These are phyloP conservation scores for Macrotis lagotis DNA, from an alignment of 2,113 vertebrate genomes.

Conservation along the genomic window DNA sequence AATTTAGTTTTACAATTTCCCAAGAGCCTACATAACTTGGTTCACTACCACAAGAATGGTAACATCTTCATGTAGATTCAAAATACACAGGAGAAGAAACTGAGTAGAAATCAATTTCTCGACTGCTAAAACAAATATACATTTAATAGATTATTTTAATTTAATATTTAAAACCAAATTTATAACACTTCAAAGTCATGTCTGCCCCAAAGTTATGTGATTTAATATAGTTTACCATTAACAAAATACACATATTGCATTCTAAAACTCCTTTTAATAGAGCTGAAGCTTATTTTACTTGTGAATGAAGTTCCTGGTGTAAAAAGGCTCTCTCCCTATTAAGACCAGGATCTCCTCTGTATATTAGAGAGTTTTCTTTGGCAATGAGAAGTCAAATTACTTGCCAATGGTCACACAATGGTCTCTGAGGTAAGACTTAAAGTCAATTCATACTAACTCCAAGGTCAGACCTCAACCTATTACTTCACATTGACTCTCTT, in stretches of 20 bases:
- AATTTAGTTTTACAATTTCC: slow-evolving; percentile 15
- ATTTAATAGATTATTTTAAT: slow-evolving; percentile 22
- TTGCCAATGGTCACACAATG: neutral
- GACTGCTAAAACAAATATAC: neutral
- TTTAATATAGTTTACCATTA: slow-evolving; percentile 18
- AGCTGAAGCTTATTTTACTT: no score
- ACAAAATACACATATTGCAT: slow-evolving; percentile 35
- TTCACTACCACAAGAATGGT: no score
- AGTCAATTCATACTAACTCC: neutral
- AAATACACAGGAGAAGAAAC: slow-evolving; percentile 40
- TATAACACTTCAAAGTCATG: slow-evolving; percentile 14
- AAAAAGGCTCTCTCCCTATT: no score
- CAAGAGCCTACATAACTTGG: slow-evolving; percentile 26
- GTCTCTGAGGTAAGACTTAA: neutral
- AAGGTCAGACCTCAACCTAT: neutral
- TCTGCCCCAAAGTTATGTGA: neutral
- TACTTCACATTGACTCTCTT: neutral
- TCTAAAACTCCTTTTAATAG: neutral
- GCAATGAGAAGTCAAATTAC: neutral
- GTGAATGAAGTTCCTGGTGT: no score
- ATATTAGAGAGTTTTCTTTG: neutral
- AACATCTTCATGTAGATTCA: slow-evolving; percentile 57
- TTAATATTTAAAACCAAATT: slow-evolving; percentile 19
- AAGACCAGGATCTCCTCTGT: neutral
- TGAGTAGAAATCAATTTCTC: slow-evolving; percentile 26